Base-by-base conservation (phyloP, 2,113 vertebrate species). In the Camelus dromedarius region DNA sequence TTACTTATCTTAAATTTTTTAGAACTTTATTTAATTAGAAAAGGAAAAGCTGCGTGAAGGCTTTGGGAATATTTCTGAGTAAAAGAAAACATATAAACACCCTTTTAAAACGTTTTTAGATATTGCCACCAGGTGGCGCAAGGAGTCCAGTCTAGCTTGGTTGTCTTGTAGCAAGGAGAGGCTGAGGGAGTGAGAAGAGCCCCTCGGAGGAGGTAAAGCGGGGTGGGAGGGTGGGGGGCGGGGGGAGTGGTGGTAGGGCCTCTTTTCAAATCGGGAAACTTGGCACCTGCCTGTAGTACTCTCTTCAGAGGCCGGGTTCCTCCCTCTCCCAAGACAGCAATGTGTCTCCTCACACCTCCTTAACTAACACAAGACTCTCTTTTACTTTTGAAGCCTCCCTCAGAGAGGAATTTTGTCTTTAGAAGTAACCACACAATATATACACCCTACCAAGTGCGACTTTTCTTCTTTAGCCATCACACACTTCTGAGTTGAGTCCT, bases 101-200 rank as follows among this genome's bases (percentile, higher is more conserved):
- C 3, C 6, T 18, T 66, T 86, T 66, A 19, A 75, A 83, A 85
- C 6, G 6, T 56, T 82, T 81, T 86, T 20, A 28, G 52, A 14
- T 22, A 5, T 60, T 32, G 32, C 93, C 92, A 96, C 92, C 79
- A 96, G 87, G 93, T 94, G 96, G 94, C 28, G 14, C 30, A 79
- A 94, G 69, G 77, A 86, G 77, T 42, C 60, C 8, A 18, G 62
- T 22, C 69, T 48, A 79, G 81, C n/a, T 77, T 79, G 76, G 70
- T 62, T 85, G 84, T 76, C 3, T 12, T 5, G 12, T 1, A 18
- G 42, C 30, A 18, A 75, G 35, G 20, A 72, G 50, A 77, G 48
- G 42, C 10, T 12, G 4, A 48, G 9, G 26, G 10, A 50, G 10
- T 0, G 22, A 10, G 9, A 54, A 9, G 16, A 16, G 26, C 1